Evolutionary conservation across 2,888 invertebrate genomes (phyloP).

Genomic region (Lithodes maja): DNA sequence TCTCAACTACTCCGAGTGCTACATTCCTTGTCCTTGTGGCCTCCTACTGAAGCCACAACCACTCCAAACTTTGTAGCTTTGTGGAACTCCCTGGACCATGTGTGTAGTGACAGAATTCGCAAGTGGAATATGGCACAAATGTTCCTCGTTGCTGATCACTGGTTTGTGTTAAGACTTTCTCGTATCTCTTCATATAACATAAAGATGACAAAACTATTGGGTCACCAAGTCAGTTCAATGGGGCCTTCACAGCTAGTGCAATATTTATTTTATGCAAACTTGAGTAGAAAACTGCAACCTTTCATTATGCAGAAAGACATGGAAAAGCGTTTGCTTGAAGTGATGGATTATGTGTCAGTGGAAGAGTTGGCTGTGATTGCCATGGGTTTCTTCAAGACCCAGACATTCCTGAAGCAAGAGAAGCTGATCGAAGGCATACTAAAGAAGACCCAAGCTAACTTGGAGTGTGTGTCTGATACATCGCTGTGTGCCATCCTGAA

Average conservation of each 20-base stretch:
- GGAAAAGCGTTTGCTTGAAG: constrained; percentile 78
- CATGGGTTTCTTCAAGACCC: constrained; percentile 86
- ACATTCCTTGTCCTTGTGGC: constrained; percentile 72
- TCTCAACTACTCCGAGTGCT: constrained; percentile 60
- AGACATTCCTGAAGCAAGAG: constrained; percentile 79
- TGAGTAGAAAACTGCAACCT: constrained; percentile 77
- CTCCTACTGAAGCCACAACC: constrained; percentile 77
- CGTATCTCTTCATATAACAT: constrained; percentile 79
- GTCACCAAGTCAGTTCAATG: constrained; percentile 79
- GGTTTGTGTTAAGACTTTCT: constrained; percentile 80
- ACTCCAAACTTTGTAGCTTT: constrained; percentile 80
- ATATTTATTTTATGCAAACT: constrained; percentile 81
- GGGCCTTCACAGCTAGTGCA: constrained; percentile 81
- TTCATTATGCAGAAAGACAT: constrained; percentile 81
- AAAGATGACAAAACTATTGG: constrained; percentile 78
- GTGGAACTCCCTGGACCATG: constrained; percentile 82
- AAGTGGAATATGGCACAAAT: constrained; percentile 78
- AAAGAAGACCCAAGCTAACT: constrained; percentile 77
- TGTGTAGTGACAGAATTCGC: constrained; percentile 77
- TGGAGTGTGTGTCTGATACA: constrained; percentile 80
- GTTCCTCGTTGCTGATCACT: constrained; percentile 80
- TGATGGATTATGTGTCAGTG: constrained; percentile 78
- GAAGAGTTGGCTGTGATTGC: constrained; percentile 83
- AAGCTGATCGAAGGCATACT: constrained; percentile 78
- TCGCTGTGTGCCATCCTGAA: constrained; percentile 82